Percentiles rank a stretch among this genome's conserved stretches.
These are phyloP conservation scores for Volucella inflata DNA, from an alignment of 2,888 invertebrate species.

Conservation along the genomic window DNA sequence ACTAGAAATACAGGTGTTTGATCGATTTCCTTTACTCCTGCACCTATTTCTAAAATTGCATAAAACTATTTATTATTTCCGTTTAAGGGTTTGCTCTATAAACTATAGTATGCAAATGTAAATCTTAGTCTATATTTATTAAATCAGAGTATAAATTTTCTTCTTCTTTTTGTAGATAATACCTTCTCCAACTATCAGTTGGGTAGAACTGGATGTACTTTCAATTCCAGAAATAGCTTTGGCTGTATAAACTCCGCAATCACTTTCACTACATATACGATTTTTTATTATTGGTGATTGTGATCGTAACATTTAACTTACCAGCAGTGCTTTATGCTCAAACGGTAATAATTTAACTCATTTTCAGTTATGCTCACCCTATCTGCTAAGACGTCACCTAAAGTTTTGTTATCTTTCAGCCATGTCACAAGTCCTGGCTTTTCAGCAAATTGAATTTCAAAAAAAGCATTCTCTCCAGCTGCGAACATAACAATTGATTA, in stretches of 20 bases:
- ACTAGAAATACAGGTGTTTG: constrained; percentile 94
- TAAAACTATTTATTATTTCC: not conserved
- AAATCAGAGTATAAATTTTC: not conserved
- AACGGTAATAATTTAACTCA: constrained; percentile 87
- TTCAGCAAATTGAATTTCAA: constrained; percentile 90
- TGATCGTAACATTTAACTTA: constrained; percentile 50
- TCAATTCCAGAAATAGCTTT: constrained; percentile 92
- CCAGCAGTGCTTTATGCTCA: constrained; percentile 90
- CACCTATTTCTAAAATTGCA: constrained; percentile 84
- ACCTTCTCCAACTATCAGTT: constrained; percentile 94
- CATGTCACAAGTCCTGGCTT: constrained; percentile 89
- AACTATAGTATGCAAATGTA: too few species aligned
- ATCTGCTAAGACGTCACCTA: constrained; percentile 90
- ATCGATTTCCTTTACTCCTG: constrained; percentile 88
- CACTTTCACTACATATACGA: constrained; percentile 85
- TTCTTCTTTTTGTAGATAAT: not conserved
- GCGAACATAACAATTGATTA: constrained; percentile 5
- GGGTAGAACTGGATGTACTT: constrained; percentile 93
- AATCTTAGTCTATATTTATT: too few species aligned
- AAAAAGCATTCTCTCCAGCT: constrained; percentile 93
- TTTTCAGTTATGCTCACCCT: constrained; percentile 87
- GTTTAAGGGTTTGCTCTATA: too few species aligned
- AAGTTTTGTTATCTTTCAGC: constrained; percentile 94
- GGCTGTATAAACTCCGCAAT: constrained; percentile 95
- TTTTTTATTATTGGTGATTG: not conserved